Base-by-base conservation (phyloP, 2,797 vertebrate genomes). In the Paedocypris micromegethes region DNA sequence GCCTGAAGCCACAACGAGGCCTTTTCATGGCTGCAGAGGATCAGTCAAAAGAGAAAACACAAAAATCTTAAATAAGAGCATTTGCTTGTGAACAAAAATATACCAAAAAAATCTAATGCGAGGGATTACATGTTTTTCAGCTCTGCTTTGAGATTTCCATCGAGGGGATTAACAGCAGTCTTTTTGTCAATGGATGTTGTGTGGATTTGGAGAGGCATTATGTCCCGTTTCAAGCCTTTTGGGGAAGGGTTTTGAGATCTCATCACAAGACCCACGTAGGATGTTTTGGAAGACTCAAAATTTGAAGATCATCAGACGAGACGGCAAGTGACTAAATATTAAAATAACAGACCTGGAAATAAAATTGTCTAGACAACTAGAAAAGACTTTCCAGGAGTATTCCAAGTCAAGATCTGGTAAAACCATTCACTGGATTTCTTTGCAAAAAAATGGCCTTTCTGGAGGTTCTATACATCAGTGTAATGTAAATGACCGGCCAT, bases 21-120 rank as follows among this genome's bases (percentile, higher is more conserved):
- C 75, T 72, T n/a, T 1, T 2, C 2, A 23, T 80, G 76, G 72
- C 72, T 52, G 46, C 57, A 72, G 4, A 48, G 58, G 66, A 59
- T 65, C 5, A 2, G 41, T 80, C 74, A 77, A 81, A 59, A 54
- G 55, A 9, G n/a, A 53, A 2, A 85, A 85, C 84, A 72, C 69
- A 52, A 55, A 37, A 2, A 51, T 23, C 59, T 74, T 77, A 52
- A 45, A 77, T 75, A 77, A 67, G 54, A 73, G 49, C 68, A 71
- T 60, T 81, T 59, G 51, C 50, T 66, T 38, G n/a, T 42, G 61
- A 74, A 75, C 66, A 64, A 56, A 77, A 73, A 77, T 50, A 64
- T 58, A 73, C 52, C 58, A 58, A 47, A 46, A 23, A 66, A 58
- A 61, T 57, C 48, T 62, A 73, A 73, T 50, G 59, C 40, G 41